Evolutionary conservation across 30 jellyfish, hydroid and myxozoan species (phyloP), one percentile per base, ranked within the genome.

Genomic region (Catostylus mosaicus): DNA sequence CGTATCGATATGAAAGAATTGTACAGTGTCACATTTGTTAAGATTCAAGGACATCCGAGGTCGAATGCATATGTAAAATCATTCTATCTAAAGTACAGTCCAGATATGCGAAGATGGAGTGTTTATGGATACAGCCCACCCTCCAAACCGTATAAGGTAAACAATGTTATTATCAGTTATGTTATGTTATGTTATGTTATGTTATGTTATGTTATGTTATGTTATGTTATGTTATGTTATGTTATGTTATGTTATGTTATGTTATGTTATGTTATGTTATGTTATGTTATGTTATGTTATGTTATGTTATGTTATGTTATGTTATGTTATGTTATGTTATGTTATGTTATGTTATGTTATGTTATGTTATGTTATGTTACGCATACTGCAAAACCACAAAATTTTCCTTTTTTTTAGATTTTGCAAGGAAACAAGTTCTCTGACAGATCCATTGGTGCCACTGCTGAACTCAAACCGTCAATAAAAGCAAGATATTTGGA

Each of bases 41-140:
- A 86, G 27, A 19, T 80, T 1, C 98, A 93, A 77, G 98, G 98
- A 27, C 89, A 87, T 47, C 75, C 97, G 6, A 33, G 68, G 3
- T 35, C 94, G 23, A 37, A 19, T 8, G 82, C 97, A 32, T 83
- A 51, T 47, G 97, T 93, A 19, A 87, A 83, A 23, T 10, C 77
- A 1, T 93, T 78, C 52, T 93, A 79, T 43, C 22, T 93, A 35
- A 48, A 65, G 68, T 87, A 63, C 87, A 75, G 97, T n/a, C 86
- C 90, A 6, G 97, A 93, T 63, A 97, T 96, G 19, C 30, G 62
- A 19, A 67, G 97, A 24, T 93, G 98, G 98, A 75, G 87, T 54
- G 54, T 38, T 30, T 93, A 80, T 82, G 98, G 98, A 0, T 84
- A 91, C 56, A 78, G 50, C 59, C 98, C 98, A 6, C 98, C 98